Evolutionary conservation across 1,140 invertebrate genomes (phyloP).

Genomic region (Magallana ariakensis): DNA sequence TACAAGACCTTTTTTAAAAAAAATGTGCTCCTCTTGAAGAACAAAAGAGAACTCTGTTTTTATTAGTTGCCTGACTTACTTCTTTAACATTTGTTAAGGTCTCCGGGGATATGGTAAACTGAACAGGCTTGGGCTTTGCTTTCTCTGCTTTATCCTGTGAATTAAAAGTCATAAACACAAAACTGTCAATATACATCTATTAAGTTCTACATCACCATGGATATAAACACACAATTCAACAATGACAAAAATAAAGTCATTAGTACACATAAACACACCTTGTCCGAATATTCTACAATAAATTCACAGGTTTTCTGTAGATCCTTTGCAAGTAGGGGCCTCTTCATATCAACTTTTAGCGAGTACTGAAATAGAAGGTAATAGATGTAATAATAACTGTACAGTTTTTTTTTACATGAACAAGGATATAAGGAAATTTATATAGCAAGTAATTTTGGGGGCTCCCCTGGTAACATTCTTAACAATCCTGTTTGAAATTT

Average conservation of each 20-base stretch:
- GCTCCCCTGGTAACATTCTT: no score
- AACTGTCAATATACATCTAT: no score
- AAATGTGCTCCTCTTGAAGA: background rate
- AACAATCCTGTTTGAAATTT: no score
- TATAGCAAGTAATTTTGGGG: no score
- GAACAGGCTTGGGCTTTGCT: constrained; percentile 83
- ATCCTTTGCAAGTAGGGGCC: constrained; percentile 94
- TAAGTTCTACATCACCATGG: no score
- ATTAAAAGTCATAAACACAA: constrained; percentile 44
- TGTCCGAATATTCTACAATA: constrained; percentile 89
- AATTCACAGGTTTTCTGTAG: constrained; percentile 90
- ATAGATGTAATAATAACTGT: no score
- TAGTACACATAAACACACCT: constrained; percentile 70
- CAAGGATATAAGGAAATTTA: no score
- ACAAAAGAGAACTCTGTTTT: background rate
- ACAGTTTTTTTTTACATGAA: no score
- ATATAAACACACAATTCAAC: no score
- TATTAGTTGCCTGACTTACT: constrained; percentile 74
- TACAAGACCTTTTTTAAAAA: background rate
- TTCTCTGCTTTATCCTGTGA: constrained; percentile 77
- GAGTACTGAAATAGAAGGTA: constrained; percentile 83
- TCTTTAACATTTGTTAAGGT: constrained; percentile 86
- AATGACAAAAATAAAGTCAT: no score
- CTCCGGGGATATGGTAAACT: constrained; percentile 91
- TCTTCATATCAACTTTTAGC: constrained; percentile 92